Base-by-base conservation (phyloP, 2,888 invertebrate genomes). In the Azorinus chamasolen region DNA sequence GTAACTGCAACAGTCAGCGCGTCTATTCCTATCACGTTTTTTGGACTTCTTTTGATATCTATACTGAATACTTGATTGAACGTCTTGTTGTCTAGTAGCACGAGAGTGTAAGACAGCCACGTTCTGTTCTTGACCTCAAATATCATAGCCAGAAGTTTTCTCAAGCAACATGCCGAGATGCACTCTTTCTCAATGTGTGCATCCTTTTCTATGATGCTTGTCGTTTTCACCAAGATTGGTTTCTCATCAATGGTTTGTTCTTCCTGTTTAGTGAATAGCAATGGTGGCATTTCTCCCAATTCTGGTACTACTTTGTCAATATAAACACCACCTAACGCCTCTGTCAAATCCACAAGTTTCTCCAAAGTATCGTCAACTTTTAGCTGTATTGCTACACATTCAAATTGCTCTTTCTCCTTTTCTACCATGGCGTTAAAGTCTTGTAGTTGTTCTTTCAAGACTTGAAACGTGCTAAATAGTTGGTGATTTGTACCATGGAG, bases 11-110 rank as follows among this genome's bases (percentile, higher is more conserved):
- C 46, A 25, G 63, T 71, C 20, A 32, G 53, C 12, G 27, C 25
- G 18, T 71, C 77, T n/a, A 72, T 58, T 2, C 58, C 45, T n/a
- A 77, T 41, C 16, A 77, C 22, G 5, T 72, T 46, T 25, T 62
- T 72, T 12, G 77, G 77, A 27, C 71, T 63, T 24, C 68, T 48
- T 43, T 77, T 77, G 5, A 72, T 45, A 48, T 77, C 77, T 25
- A 45, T 50, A 2, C 63, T 58, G 20, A 71, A 51, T 0, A 68
- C 45, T 50, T 68, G 71, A 4, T 59, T 57, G 2, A 71, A 55
- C 32, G 54, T 66, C 10, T 77, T 59, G 5, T 50, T 51, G 27
- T 46, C 62, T 3, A 77, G 16, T 1, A 63, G 58, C 1, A 65
- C 50, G 22, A 72, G 39, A 4, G 61, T 63, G 37, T 57, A 68